These are phyloP conservation scores for Sylvia atricapilla DNA, from an alignment of 2,113 vertebrate genomes.

Conservation along the genomic window DNA sequence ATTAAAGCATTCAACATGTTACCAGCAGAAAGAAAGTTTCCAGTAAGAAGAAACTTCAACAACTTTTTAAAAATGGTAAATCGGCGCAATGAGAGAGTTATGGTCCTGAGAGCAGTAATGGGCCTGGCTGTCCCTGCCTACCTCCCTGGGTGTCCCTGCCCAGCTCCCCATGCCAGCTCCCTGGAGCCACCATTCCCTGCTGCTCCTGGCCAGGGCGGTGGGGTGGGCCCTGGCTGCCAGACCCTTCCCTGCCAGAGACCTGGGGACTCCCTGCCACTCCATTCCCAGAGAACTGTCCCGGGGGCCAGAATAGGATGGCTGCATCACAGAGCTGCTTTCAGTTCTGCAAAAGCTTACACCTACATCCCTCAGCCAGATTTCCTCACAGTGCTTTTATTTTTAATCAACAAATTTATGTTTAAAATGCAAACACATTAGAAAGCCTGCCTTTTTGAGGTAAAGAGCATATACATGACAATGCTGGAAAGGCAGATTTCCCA, in stretches of 20 bases:
- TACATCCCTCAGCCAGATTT: background rate
- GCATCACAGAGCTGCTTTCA: background rate
- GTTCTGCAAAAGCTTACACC: background rate
- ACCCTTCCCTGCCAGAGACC: background rate
- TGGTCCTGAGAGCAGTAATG: background rate
- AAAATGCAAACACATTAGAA: background rate
- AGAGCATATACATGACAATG: background rate
- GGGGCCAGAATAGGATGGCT: background rate
- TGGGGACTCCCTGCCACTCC: background rate
- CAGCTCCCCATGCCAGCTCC: background rate
- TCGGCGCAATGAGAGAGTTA: background rate
- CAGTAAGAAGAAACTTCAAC: background rate
- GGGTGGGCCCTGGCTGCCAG: background rate
- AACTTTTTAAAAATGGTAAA: background rate
- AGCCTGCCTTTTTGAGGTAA: background rate
- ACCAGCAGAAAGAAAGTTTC: background rate
- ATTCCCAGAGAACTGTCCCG: background rate
- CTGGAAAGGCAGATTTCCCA: background rate
- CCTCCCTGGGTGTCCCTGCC: background rate
- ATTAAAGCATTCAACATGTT: background rate
- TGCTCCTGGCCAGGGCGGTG: fast-evolving
- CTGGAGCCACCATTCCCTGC: background rate
- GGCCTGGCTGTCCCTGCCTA: background rate
- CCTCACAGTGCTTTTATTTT: background rate
- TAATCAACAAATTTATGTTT: background rate